phyloP scores from a whole-genome alignment of 2,888 invertebrate species.

The Pseudococcus longispinus region DNA sequence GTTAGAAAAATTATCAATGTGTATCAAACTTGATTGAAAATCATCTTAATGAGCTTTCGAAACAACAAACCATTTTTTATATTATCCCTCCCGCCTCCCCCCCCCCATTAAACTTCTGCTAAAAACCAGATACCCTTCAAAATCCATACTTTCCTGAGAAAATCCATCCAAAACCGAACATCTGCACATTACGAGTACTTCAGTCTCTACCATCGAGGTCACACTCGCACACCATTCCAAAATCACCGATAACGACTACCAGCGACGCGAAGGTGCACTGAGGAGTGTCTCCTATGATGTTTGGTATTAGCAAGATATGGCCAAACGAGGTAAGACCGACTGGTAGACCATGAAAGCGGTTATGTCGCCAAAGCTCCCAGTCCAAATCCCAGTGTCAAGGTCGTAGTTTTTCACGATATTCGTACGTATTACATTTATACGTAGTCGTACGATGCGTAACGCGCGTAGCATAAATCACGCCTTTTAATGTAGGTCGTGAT shows the following conservation, averaged over 20 bases:
- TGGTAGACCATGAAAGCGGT: slow-evolving; percentile 10
- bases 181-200: background rate
- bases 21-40: too few relatives aligned
- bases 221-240: background rate
- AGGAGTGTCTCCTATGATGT: background rate
- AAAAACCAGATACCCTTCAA: background rate
- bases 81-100: background rate
- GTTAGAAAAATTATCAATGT: too few relatives aligned
- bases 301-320: background rate
- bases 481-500: background rate
- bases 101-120: background rate
- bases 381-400: background rate
- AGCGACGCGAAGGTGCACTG: background rate
- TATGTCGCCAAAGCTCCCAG: background rate
- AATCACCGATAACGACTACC: background rate
- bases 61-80: too few relatives aligned
- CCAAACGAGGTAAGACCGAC: background rate
- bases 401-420: background rate
- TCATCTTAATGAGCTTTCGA: too few relatives aligned
- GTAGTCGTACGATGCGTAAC: background rate
- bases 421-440: background rate
- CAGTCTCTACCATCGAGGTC: background rate
- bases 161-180: background rate
- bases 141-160: background rate
- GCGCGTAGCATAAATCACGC: background rate